These are phyloP conservation scores for Cydia fagiglandana DNA, from an alignment of 1,140 invertebrate species.

Conservation along the genomic window DNA sequence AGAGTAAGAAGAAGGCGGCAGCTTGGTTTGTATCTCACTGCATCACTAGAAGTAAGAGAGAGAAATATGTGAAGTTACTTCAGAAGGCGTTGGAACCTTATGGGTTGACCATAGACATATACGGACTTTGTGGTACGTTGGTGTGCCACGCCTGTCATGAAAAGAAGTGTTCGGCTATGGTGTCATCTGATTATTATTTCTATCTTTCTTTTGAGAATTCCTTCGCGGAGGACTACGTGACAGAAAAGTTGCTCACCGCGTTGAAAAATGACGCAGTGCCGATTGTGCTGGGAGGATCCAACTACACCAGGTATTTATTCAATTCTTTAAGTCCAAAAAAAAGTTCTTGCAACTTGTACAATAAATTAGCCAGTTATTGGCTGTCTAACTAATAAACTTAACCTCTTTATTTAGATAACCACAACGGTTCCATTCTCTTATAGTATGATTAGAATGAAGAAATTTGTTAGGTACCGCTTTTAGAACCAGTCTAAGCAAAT, in stretches of 20 bases:
- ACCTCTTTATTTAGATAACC: no score
- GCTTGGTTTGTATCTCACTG: slow-evolving; percentile 87
- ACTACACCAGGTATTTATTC: slow-evolving; percentile 56
- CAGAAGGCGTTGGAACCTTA: slow-evolving; percentile 75
- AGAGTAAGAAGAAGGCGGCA: slow-evolving; percentile 61
- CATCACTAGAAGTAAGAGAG: slow-evolving; percentile 77
- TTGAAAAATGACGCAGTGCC: slow-evolving; percentile 76
- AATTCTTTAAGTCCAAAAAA: no score
- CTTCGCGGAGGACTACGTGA: slow-evolving; percentile 82
- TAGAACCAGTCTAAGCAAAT: no score
- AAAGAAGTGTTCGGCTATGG: slow-evolving; percentile 64
- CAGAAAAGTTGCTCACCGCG: slow-evolving; percentile 82
- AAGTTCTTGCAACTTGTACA: no score
- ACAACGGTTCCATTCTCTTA: no score
- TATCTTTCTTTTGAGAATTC: slow-evolving; percentile 87
- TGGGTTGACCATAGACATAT: slow-evolving; percentile 81
- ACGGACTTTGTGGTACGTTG: slow-evolving; percentile 81
- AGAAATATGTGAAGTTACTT: slow-evolving; percentile 80
- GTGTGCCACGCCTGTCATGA: slow-evolving; percentile 50
- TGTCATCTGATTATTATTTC: slow-evolving; percentile 82
- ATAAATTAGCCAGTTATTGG: no score
- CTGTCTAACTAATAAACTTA: no score
- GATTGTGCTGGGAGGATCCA: slow-evolving; percentile 77
- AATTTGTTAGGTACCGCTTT: no score
- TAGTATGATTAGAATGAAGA: no score